Conservation (phyloP, 2,113 vertebrate species). For the Puffinus mauretanicus region DNA sequence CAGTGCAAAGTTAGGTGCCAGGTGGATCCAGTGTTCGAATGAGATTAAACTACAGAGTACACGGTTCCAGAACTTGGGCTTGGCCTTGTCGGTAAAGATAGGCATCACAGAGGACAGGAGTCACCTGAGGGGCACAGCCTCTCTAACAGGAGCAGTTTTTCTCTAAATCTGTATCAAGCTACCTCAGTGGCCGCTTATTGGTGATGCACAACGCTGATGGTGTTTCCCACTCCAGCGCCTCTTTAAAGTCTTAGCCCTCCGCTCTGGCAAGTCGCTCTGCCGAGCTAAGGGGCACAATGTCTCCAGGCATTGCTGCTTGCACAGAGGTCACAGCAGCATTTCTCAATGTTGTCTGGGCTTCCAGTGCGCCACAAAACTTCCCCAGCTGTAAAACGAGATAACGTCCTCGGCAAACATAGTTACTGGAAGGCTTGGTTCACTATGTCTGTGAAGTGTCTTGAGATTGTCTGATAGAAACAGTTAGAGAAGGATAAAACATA, state of each 20-base stretch:
- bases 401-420: background rate
- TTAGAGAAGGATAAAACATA: background rate
- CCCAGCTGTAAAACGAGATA: background rate
- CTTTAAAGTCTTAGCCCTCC: background rate
- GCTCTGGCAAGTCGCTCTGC: background rate
- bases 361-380: background rate
- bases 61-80: background rate
- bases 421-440: background rate
- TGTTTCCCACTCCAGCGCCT: background rate
- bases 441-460: background rate
- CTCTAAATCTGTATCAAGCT: background rate
- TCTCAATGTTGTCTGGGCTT: background rate
- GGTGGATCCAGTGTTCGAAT: background rate
- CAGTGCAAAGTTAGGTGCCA: background rate
- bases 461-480: background rate
- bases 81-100: background rate
- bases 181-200: rapidly evolving
- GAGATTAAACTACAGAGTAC: background rate
- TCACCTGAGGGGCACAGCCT: background rate
- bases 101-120: background rate
- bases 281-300: background rate
- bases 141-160: background rate
- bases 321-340: background rate
- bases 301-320: background rate
- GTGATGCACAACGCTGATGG: background rate